Evolutionary conservation across 2,113 vertebrate species (phyloP), one percentile per base, ranked within the genome.

Genomic region (Oryzias javanicus): DNA sequence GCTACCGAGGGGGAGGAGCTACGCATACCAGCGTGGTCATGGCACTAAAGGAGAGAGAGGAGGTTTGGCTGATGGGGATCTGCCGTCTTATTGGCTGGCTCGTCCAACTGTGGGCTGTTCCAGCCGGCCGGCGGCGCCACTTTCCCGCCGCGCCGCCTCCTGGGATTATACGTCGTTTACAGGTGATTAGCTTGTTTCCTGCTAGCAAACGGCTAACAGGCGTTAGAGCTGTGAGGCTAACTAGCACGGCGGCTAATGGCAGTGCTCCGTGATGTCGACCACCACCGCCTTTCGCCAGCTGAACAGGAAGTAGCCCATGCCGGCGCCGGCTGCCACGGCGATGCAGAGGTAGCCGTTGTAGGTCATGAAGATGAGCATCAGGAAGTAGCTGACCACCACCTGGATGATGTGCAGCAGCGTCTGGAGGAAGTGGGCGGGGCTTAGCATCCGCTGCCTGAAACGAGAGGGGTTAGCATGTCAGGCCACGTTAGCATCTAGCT

Each of bases 351-450:
- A 98, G 2, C 92, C 97, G 0, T 98, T 98, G 93, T 98, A 99
- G 4, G 95, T 98, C 97, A 99, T 98, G 89, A 98, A 98, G 88
- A 99, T 89, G 29, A 99, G 93, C 97, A 99, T 98, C 58, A 98
- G 93, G 79, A 99, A 93, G 84, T 99, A 99, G 89, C 96, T 98
- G 89, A 98, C 86, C 59, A 97, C 95, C 25, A 99, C 97, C 44
- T 99, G 97, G 70, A 99, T 58, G 75, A 98, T 68, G 74, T 99
- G 97, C 45, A 99, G 89, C 12, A 94, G 62, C 0, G 97, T 98
- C 74, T 99, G 97, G 70, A 98, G 75, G 68, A 96, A 83, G 87
- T 99, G 97, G 60, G 94, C 90, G 14, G 95, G 79, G 82, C 96
- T 98, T 78, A 98, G 65, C 96, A 98, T 96, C 89, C 95, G 92